phyloP scores from a whole-genome alignment of 1,140 invertebrate genomes.

The Rhopalosiphum padi region DNA sequence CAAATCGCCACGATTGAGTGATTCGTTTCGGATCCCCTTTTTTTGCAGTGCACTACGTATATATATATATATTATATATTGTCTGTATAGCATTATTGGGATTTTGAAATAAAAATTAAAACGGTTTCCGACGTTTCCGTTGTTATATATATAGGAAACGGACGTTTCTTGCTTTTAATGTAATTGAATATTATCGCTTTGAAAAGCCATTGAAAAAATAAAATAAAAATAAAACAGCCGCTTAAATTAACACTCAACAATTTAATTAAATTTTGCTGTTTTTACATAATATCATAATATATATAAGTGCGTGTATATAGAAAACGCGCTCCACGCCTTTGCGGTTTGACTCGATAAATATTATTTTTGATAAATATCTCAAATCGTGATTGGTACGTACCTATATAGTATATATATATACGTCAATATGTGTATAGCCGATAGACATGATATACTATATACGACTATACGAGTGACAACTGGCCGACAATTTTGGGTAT shows the following conservation, averaged over 20 bases:
- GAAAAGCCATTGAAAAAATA: not conserved
- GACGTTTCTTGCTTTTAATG: not conserved
- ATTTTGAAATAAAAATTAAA: not conserved
- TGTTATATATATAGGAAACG: not conserved
- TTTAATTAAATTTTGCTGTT: not conserved
- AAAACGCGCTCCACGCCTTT: no score
- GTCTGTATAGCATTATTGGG: not conserved
- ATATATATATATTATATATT: not conserved
- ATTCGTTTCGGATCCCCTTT: not conserved
- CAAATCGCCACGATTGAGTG: not conserved
- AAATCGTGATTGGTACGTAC: not conserved
- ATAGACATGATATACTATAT: no score
- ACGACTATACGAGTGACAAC: not conserved
- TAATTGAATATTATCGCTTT: not conserved
- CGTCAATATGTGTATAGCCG: no score
- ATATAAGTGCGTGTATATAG: no score
- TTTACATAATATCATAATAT: no score
- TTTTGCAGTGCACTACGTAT: not conserved
- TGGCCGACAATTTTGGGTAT: not conserved
- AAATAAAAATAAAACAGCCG: not conserved
- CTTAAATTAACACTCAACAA: not conserved
- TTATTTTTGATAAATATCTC: not conserved
- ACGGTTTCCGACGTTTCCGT: no score
- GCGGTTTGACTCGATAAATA: not conserved
- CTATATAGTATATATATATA: not conserved